A percentile compares a stretch with the other conserved stretches of the same genome.
Evolutionary conservation across 2,797 vertebrate genomes (phyloP).

Genomic region (Sebastes itinus): DNA sequence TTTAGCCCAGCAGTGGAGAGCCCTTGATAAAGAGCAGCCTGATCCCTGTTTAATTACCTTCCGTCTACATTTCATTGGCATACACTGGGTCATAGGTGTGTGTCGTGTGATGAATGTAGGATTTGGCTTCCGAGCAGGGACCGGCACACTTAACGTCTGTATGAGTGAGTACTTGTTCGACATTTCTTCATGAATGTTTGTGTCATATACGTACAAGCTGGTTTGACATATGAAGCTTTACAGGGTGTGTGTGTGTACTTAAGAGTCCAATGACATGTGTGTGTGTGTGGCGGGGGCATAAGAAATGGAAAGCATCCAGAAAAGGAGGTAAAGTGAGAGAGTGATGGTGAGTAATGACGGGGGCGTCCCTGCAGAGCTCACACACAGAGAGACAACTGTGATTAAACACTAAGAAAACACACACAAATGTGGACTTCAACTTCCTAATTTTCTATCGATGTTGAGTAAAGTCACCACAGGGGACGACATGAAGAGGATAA

Average conservation of each 20-base stretch:
- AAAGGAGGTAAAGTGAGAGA: not conserved
- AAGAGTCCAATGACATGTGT: not conserved
- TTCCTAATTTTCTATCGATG: not conserved
- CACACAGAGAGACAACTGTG: slow-evolving; percentile 28
- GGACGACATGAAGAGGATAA: slow-evolving; percentile 2
- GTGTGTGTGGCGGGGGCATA: not conserved
- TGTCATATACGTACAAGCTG: not conserved
- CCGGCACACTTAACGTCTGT: not conserved
- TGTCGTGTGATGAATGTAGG: slow-evolving; percentile 58
- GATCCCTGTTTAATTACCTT: slow-evolving; percentile 83
- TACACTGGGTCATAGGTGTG: slow-evolving; percentile 67
- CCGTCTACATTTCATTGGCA: slow-evolving; percentile 71
- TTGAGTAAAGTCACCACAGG: slow-evolving; percentile 9
- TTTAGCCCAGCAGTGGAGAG: slow-evolving; percentile 79
- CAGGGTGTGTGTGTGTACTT: not conserved
- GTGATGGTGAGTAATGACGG: slow-evolving; percentile 23
- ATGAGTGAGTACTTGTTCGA: slow-evolving; percentile 2
- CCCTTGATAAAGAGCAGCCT: slow-evolving; percentile 81
- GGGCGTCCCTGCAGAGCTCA: slow-evolving; percentile 7
- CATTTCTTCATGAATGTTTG: slow-evolving; percentile 19
- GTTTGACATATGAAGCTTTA: not conserved
- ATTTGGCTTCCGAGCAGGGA: slow-evolving; percentile 20
- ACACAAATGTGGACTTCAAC: not conserved
- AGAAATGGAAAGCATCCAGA: slow-evolving; percentile 21
- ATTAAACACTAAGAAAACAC: slow-evolving; percentile 6